Evolutionary conservation across 2,888 invertebrate species (phyloP), one percentile per base, ranked within the genome.

Genomic region (Strigamia crassipes): DNA sequence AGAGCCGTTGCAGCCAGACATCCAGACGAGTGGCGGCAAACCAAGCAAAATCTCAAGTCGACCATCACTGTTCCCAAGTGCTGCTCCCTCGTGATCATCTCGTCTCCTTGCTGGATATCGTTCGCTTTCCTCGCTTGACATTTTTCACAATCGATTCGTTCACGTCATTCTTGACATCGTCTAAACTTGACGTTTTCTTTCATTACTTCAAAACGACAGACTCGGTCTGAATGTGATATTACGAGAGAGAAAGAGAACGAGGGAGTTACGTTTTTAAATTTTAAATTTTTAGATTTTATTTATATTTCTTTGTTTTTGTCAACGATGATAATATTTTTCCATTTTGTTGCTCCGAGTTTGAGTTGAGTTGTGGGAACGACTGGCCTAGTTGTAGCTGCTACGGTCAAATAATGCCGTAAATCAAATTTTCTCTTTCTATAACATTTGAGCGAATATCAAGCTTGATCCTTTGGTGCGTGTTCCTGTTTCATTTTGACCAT

Each of bases 401-500:
- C 66, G 31, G 66, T 23, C 27, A 66, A 66, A 66, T 66, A 66
- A 27, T 66, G 27, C 66, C 66, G 66, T 66, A 66, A 66, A 66
- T 66, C 66, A 66, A 66, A 66, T 66, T 61, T 66, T 66, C 66
- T 66, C 66, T 23, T 66, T 66, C 66, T 66, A 66, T 31, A 31
- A 31, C 66, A 66, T 27, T 66, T 66, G 66, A 66, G 66, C 66
- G 27, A 66, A 66, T 66, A 23, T 66, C 66, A 66, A 31, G 66
- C 66, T 66, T 66, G 66, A 66, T 66, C 66, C 66, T 66, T 23
- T 27, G 66, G 66, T 66, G 66, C 66, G 66, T 66, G 66, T 66
- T 66, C 23, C 66, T 66, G 66, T 66, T 66, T 66, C 66, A 66
- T 66, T 66, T 66, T 66, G 66, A 66, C 66, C 66, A 66, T 66